Evolutionary conservation across 2,113 vertebrate species (phyloP).

Genomic region (human (Homo sapiens)): GRCh38 chr11:29879001-29879500

Average conservation of each 20-base stretch:
- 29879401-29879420: too few relatives aligned
- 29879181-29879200: not conserved
- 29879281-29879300: too few relatives aligned
- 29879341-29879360: too few relatives aligned
- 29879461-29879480: too few relatives aligned
- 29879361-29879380: too few relatives aligned
- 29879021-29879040: not conserved
- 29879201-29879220: not conserved
- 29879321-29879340: too few relatives aligned
- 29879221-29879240: not conserved
- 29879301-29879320: too few relatives aligned
- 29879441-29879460: too few relatives aligned
- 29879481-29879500: too few relatives aligned
- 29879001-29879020: not conserved
- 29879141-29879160: not conserved
- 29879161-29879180: not conserved
- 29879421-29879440: too few relatives aligned
- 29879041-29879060: not conserved
- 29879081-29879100: not conserved
- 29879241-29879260: not conserved
- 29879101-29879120: not conserved
- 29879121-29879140: not conserved
- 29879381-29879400: too few relatives aligned
- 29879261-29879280: too few relatives aligned
- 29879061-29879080: not conserved